Evolutionary conservation across 1,140 invertebrate species (phyloP).

Genomic region (Cotesia typhae): DNA sequence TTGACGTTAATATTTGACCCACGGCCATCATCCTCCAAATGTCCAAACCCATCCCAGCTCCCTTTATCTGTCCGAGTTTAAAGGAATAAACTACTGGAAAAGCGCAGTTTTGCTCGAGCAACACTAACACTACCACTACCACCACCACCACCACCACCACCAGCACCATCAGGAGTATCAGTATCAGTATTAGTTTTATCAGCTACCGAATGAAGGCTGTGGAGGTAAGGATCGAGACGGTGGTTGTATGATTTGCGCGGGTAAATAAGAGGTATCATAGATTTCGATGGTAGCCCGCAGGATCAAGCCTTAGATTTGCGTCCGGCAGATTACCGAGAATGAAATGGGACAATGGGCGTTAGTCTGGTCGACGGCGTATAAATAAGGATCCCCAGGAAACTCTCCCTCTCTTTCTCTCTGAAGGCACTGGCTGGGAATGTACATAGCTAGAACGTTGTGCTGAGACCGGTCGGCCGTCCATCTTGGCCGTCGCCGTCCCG

Average conservation of each 20-base stretch:
- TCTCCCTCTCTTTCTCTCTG: constrained; percentile 5
- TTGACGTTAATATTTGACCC: constrained; percentile 65
- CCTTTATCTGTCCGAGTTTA: too few species aligned
- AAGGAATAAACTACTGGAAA: too few species aligned
- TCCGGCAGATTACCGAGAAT: constrained; percentile 64
- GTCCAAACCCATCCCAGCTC: neutral
- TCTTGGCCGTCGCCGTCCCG: constrained; percentile 65
- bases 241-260: constrained; percentile 39
- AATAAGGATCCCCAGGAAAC: constrained; percentile 64
- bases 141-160: too few species aligned
- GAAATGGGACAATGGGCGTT: constrained; percentile 67
- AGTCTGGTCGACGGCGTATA: constrained; percentile 64
- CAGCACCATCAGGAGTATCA: too few species aligned
- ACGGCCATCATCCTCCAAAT: constrained; percentile 45
- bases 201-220: neutral
- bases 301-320: constrained; percentile 67
- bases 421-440: constrained; percentile 39
- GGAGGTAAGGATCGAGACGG: neutral
- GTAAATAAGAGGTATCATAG: constrained; percentile 66
- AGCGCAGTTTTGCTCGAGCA: too few species aligned
- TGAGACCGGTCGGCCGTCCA: constrained; percentile 63
- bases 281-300: constrained; percentile 65
- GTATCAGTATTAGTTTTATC: neutral
- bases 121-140: too few species aligned
- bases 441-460: constrained; percentile 42